Evolutionary conservation across 2,113 vertebrate species (phyloP).

Genomic region (Mola mola): DNA sequence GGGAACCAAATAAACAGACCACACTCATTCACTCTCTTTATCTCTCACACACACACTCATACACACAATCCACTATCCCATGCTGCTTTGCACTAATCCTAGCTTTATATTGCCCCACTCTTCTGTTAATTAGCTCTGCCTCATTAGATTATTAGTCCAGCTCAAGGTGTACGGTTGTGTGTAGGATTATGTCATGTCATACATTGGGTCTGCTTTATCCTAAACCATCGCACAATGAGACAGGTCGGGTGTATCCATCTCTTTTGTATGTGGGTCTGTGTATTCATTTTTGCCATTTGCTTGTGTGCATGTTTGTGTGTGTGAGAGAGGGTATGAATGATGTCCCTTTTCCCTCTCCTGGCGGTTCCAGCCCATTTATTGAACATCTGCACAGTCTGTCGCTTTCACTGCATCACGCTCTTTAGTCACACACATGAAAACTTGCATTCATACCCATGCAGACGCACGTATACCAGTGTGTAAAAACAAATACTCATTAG

Average conservation of each 20-base stretch:
- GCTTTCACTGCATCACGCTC: slow-evolving; percentile 51
- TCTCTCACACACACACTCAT: neutral
- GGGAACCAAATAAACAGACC: too few species aligned
- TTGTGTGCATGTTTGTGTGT: slow-evolving; percentile 4
- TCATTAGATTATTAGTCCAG: slow-evolving; percentile 32
- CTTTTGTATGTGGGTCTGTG: too few species aligned
- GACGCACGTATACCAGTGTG: slow-evolving; percentile 18
- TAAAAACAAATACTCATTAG: slow-evolving; percentile 76
- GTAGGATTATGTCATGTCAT: neutral
- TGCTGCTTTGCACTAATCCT: slow-evolving; percentile 11
- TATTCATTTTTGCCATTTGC: slow-evolving; percentile 8
- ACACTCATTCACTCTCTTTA: neutral
- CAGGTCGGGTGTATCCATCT: too few species aligned
- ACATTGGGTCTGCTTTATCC: neutral
- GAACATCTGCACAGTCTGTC: slow-evolving; percentile 74
- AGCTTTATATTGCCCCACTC: neutral
- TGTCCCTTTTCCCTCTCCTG: slow-evolving; percentile 52
- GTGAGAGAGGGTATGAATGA: slow-evolving; percentile 30
- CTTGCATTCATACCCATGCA: slow-evolving; percentile 19
- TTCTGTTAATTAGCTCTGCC: slow-evolving; percentile 11
- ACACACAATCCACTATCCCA: neutral
- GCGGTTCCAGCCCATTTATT: slow-evolving; percentile 77
- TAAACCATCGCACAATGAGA: neutral
- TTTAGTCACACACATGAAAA: slow-evolving; percentile 56
- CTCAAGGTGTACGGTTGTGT: slow-evolving; percentile 4